Conservation (phyloP, 2,797 vertebrate species). For the Galaxias olidus region DNA sequence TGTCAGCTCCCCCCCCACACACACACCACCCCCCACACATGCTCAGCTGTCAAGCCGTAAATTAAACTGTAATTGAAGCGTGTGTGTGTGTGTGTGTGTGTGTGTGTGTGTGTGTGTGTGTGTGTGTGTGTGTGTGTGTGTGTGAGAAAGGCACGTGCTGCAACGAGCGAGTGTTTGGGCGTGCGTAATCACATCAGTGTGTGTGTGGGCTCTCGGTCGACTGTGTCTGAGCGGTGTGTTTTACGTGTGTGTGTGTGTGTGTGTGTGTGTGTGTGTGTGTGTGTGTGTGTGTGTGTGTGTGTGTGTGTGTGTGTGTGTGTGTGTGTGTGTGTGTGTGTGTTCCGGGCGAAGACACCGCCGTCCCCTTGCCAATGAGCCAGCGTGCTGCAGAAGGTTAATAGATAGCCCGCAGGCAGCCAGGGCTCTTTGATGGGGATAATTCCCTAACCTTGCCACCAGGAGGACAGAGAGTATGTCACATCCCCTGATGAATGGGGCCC, state of each 20-base stretch:
- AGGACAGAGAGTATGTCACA: conserved; percentile 63
- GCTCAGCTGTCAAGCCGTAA: conserved; percentile 59
- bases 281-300: conserved; percentile 19
- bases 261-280: neutral
- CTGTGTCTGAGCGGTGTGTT: too few species aligned
- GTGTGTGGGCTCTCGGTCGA: neutral
- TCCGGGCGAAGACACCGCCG: neutral
- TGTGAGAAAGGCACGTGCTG: neutral
- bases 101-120: conserved; percentile 23
- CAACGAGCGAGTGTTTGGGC: neutral
- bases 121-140: conserved; percentile 32
- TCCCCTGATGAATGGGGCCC: conserved; percentile 69
- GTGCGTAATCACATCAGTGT: neutral
- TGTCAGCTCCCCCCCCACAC: conserved; percentile 55
- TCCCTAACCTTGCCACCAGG: conserved; percentile 74
- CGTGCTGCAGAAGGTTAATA: conserved; percentile 67
- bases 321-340: conserved; percentile 36
- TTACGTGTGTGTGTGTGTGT: neutral
- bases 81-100: conserved; percentile 38
- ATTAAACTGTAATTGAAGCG: conserved; percentile 64
- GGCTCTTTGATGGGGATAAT: conserved; percentile 68
- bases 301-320: conserved; percentile 24
- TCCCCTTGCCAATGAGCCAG: neutral
- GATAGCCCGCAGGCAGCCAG: conserved; percentile 62
- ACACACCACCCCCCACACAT: conserved; percentile 35